Conservation (phyloP, 2,888 invertebrate species). For the Myopa testacea region DNA sequence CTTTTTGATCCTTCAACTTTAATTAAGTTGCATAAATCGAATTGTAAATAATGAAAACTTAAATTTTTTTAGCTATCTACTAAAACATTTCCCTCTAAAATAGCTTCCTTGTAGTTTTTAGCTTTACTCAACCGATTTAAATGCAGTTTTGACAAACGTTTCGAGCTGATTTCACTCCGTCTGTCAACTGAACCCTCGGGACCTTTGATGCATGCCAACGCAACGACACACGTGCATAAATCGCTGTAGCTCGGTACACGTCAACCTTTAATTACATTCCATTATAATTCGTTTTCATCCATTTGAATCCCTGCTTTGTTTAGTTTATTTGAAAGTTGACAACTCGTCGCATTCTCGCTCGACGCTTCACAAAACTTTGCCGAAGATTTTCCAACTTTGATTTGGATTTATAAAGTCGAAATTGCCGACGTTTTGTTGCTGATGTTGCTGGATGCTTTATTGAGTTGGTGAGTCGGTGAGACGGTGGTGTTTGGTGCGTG, state of each 20-base stretch:
- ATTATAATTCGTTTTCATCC: constrained; percentile 18
- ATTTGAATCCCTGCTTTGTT: constrained; percentile 11
- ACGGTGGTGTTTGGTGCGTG: neutral
- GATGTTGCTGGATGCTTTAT: neutral
- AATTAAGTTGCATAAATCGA: too few species aligned
- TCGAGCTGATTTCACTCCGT: too few species aligned
- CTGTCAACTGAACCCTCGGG: too few species aligned
- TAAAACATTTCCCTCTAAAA: too few species aligned
- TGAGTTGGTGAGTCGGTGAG: neutral
- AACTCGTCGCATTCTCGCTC: constrained; percentile 1
- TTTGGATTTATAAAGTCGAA: neutral
- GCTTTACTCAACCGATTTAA: too few species aligned
- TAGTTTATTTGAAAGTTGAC: constrained; percentile 15
- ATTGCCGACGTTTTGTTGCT: neutral
- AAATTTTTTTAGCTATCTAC: too few species aligned
- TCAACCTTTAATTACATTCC: constrained; percentile 10
- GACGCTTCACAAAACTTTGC: constrained; percentile 8
- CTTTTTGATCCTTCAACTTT: too few species aligned
- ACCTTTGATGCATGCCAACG: neutral
- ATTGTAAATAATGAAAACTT: too few species aligned
- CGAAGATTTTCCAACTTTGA: constrained; percentile 5
- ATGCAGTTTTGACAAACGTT: too few species aligned
- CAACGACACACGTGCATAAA: constrained; percentile 31
- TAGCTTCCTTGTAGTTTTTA: too few species aligned
- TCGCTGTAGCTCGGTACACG: neutral